A percentile compares a stretch with the other conserved stretches of the same genome.
phyloP scores from a whole-genome alignment of 2,113 vertebrate species.

The Passer montanus region DNA sequence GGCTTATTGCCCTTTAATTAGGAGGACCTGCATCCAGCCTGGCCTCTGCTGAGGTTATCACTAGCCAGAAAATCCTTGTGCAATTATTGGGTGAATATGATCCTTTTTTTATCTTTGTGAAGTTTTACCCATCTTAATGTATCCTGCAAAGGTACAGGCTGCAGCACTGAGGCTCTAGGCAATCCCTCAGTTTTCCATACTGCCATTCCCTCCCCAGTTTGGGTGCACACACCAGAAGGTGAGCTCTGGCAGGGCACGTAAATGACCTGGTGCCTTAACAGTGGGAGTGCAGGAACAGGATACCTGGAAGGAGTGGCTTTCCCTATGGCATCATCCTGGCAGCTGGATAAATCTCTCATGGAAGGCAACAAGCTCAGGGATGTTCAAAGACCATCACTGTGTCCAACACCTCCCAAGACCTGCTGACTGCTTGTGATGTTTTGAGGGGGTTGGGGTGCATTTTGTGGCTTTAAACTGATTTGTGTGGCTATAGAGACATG shows the following conservation, averaged over 20 bases:
- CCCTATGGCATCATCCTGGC: background rate
- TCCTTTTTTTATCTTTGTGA: background rate
- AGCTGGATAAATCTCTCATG: background rate
- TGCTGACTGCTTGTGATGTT: background rate
- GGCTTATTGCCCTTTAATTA: background rate
- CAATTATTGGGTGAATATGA: background rate
- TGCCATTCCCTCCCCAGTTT: rapidly evolving
- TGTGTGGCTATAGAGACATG: rapidly evolving
- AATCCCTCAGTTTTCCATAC: background rate
- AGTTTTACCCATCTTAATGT: background rate
- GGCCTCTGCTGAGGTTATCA: background rate
- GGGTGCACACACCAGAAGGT: background rate
- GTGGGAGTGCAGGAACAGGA: rapidly evolving
- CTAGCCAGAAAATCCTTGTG: background rate
- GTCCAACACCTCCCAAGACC: background rate
- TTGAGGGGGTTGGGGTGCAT: background rate
- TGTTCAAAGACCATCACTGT: no score
- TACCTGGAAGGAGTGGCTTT: background rate
- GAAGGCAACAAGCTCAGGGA: background rate
- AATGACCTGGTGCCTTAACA: background rate
- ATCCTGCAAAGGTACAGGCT: background rate
- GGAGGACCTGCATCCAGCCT: background rate
- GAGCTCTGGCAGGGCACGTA: background rate
- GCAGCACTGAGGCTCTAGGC: background rate
- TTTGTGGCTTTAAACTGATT: background rate